These are phyloP conservation scores for Syrista parreyssii DNA, from an alignment of 2,888 invertebrate genomes.

Conservation along the genomic window DNA sequence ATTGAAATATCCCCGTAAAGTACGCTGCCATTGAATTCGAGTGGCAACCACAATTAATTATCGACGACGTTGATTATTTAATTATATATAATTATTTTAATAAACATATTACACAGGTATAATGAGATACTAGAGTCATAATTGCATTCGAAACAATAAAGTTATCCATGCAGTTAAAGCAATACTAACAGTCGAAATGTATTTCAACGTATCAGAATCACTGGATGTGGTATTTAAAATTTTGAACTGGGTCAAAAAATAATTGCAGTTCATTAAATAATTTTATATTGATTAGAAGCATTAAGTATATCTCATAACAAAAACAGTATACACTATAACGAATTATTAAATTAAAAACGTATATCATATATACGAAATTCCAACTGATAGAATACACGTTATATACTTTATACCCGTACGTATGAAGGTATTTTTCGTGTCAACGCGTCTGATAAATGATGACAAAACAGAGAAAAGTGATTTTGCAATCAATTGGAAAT, in stretches of 20 bases:
- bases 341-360: background rate
- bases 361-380: background rate
- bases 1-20: background rate
- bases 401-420: background rate
- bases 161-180: background rate
- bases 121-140: background rate
- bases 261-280: background rate
- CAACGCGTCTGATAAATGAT: background rate
- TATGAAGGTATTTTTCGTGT: background rate
- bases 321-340: background rate
- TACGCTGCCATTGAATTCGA: background rate
- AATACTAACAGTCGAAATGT: background rate
- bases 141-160: background rate
- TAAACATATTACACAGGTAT: background rate
- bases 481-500: background rate
- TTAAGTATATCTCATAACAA: background rate
- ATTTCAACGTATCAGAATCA: background rate
- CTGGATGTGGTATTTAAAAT: background rate
- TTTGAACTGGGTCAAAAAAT: background rate
- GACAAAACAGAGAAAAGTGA: background rate
- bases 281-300: background rate
- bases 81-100: conserved; percentile 40
- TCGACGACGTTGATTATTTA: conserved; percentile 32
- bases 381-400: background rate
- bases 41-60: conserved; percentile 20